phyloP scores from a whole-genome alignment of 2,888 invertebrate species.

The Nephrotoma flavescens region DNA sequence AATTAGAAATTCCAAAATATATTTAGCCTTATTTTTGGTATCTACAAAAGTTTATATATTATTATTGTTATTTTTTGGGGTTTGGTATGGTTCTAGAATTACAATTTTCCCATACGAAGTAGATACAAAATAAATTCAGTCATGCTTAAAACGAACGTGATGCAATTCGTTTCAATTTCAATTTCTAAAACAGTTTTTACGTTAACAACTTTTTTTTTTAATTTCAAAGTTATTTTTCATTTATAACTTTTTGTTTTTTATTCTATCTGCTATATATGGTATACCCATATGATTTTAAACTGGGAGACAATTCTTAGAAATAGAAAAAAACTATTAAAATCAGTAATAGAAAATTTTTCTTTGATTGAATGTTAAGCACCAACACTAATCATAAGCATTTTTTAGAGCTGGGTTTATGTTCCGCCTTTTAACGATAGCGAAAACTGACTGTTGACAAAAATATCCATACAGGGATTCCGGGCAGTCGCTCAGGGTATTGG shows the following conservation, averaged over 20 bases:
- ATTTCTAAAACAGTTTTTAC: not conserved
- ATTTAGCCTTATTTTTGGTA: not conserved
- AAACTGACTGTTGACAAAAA: no score
- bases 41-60: not conserved
- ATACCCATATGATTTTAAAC: no score
- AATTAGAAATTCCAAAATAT: not conserved
- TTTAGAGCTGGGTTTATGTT: no score
- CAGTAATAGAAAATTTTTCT: no score
- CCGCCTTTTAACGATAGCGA: no score
- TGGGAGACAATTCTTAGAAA: no score
- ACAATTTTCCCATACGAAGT: not conserved
- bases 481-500: no score
- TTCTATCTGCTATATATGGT: no score
- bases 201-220: not conserved
- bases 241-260: not conserved
- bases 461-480: no score
- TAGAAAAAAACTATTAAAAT: no score
- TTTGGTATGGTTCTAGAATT: not conserved
- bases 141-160: not conserved
- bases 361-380: no score
- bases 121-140: not conserved
- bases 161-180: not conserved
- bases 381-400: no score
- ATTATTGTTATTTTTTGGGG: not conserved
- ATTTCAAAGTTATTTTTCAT: not conserved